Evolutionary conservation across 2,797 vertebrate species (phyloP), one percentile per base, ranked within the genome.

Genomic region (Cuculus canorus): DNA sequence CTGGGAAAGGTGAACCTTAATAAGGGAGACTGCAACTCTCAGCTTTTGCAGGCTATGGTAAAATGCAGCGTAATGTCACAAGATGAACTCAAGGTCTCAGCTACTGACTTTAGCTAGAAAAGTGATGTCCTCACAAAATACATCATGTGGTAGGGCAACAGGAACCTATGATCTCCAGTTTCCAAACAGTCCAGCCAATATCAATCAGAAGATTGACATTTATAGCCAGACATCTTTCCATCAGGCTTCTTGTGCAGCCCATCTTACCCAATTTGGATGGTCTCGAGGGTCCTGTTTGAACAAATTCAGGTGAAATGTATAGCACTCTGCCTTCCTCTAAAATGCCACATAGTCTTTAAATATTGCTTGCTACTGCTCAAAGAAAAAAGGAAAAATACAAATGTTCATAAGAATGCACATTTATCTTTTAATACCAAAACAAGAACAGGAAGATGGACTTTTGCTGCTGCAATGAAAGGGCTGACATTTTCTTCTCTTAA

Each of bases 1-100:
- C 54, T 76, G 47, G 25, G 54, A 63, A 96, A 94, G 77, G 86
- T 92, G 56, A 96, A 86, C 80, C 80, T 45, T 68, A 37, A 5
- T 35, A 60, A 41, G 43, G 39, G n/a, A 87, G 70, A 78, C 66
- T 86, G 91, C 81, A 48, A 61, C 19, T 72, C 84, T 91, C 89
- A 66, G 56, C 90, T 92, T 94, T 25, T 93, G 88, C 92, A 92
- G 48, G 33, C 77, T 80, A 82, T 82, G 70, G 54, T 73, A 82
- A 94, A 94, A 96, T 1, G 4, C 87, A 91, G 52, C 60, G 77
- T 72, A 28, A 76, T 60, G 70, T 66, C 87, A 86, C 77, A 48
- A 66, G 78, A 70, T 0, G 2, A 21, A 77, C 11, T 14, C 90
- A 90, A 94, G 90, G 91, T 92, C 81, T 80, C 56, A 35, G 77